Percentiles rank a stretch among this genome's conserved stretches.
Conservation (phyloP, 1,140 invertebrate species). For the Orchesella cincta region DNA sequence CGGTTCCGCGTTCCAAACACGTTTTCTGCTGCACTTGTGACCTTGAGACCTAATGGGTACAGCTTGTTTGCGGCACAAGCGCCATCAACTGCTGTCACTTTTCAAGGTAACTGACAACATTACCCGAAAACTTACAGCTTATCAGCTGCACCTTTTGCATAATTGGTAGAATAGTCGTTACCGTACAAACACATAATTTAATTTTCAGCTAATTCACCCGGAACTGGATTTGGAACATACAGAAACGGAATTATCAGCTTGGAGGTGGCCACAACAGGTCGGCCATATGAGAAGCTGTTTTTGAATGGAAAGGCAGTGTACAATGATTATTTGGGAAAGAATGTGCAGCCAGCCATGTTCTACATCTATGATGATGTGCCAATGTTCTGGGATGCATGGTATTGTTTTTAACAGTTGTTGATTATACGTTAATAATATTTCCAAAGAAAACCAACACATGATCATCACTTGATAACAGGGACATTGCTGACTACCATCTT, state of each 20-base stretch:
- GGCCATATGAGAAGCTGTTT: conserved; percentile 40
- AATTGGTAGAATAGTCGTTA: no score
- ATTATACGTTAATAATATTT: no score
- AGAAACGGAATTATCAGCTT: conserved; percentile 37
- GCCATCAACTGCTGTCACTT: conserved; percentile 37
- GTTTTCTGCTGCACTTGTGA: conserved; percentile 42
- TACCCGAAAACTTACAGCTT: no score
- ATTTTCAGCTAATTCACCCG: neutral
- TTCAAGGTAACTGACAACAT: no score
- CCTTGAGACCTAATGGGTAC: conserved; percentile 39
- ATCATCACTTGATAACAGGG: no score
- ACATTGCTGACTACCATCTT: conserved; percentile 59
- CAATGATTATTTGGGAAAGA: conserved; percentile 41
- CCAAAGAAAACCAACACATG: no score
- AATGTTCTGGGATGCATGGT: conserved; percentile 65
- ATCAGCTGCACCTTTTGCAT: no score
- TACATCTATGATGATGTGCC: conserved; percentile 62
- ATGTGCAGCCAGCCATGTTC: conserved; percentile 39
- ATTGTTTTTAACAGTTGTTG: no score
- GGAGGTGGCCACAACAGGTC: conserved; percentile 34
- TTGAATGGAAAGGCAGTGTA: conserved; percentile 37
- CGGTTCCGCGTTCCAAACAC: conserved; percentile 43
- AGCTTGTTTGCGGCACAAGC: conserved; percentile 30
- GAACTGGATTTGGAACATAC: conserved; percentile 21
- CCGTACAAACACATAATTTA: no score